phyloP scores from a whole-genome alignment of 1,140 invertebrate genomes.

The Neomicropteryx cornuta region DNA sequence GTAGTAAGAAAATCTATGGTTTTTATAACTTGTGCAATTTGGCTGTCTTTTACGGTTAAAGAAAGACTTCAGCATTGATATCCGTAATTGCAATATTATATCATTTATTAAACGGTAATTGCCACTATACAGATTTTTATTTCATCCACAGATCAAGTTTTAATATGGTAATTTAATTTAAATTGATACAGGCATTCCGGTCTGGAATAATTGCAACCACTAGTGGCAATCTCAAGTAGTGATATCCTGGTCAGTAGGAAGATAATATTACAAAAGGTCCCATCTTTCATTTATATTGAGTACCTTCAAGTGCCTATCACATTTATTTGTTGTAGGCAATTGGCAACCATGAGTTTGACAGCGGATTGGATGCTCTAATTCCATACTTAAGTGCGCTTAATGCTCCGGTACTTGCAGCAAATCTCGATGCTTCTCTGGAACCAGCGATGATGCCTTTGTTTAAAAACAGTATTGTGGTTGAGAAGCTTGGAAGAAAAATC shows the following conservation, averaged over 20 bases:
- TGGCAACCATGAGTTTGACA: slow-evolving; percentile 87
- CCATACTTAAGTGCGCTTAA: slow-evolving; percentile 57
- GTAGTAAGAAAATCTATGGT: too few relatives aligned
- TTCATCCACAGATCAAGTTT: too few relatives aligned
- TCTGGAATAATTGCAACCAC: not conserved
- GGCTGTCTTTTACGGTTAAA: too few relatives aligned
- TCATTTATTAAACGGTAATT: too few relatives aligned
- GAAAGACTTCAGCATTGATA: too few relatives aligned
- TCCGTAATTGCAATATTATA: too few relatives aligned
- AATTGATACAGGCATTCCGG: not conserved
- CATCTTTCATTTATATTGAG: not conserved
- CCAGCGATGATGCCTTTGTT: slow-evolving; percentile 51
- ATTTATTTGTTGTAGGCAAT: slow-evolving; percentile 46
- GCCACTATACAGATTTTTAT: too few relatives aligned
- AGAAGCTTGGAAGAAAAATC: slow-evolving; percentile 50
- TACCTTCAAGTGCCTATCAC: slow-evolving; percentile 3
- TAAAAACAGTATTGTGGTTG: slow-evolving; percentile 46
- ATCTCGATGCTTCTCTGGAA: slow-evolving; percentile 62
- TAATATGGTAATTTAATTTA: not conserved
- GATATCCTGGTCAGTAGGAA: not conserved
- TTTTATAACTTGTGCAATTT: too few relatives aligned
- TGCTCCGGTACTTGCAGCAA: slow-evolving; percentile 59
- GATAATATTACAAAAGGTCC: not conserved
- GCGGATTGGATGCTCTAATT: slow-evolving; percentile 58
- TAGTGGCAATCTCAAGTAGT: not conserved